phyloP scores from a whole-genome alignment of 2,113 vertebrate genomes.

The Seriola aureovittata region DNA sequence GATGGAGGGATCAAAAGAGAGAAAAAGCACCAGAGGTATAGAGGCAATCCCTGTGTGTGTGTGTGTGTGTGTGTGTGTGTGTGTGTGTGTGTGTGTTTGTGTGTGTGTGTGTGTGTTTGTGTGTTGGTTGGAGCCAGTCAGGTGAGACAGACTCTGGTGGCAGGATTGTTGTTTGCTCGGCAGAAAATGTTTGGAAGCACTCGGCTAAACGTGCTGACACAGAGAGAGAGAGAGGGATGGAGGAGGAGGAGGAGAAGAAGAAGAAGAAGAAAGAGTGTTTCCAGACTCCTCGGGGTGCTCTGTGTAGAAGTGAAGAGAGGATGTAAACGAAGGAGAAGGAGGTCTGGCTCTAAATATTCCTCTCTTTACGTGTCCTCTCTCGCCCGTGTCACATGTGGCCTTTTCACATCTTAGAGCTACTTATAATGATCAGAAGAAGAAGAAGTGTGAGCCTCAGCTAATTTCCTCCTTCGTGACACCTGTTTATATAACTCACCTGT shows the following conservation, averaged over 20 bases:
- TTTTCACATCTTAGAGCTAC: not conserved
- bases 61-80: conserved; percentile 26
- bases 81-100: conserved; percentile 27
- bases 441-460: not conserved
- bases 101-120: conserved; percentile 25
- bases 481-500: no score
- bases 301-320: conserved; percentile 41
- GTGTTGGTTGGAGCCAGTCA: conserved; percentile 47
- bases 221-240: conserved; percentile 14
- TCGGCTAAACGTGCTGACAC: conserved; percentile 68
- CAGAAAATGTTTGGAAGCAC: conserved; percentile 66
- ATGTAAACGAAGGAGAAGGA: conserved; percentile 32
- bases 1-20: conserved; percentile 65
- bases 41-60: conserved; percentile 17
- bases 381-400: not conserved
- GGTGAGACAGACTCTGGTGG: conserved; percentile 56
- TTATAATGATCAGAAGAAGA: conserved; percentile 20
- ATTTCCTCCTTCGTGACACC: no score
- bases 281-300: conserved; percentile 24
- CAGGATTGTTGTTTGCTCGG: conserved; percentile 67
- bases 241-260: not conserved
- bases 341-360: conserved; percentile 17
- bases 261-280: conserved; percentile 41
- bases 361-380: conserved; percentile 8
- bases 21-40: conserved; percentile 52